Base-by-base conservation (phyloP, 1,140 invertebrate species). In the Drosophila sucinea region DNA sequence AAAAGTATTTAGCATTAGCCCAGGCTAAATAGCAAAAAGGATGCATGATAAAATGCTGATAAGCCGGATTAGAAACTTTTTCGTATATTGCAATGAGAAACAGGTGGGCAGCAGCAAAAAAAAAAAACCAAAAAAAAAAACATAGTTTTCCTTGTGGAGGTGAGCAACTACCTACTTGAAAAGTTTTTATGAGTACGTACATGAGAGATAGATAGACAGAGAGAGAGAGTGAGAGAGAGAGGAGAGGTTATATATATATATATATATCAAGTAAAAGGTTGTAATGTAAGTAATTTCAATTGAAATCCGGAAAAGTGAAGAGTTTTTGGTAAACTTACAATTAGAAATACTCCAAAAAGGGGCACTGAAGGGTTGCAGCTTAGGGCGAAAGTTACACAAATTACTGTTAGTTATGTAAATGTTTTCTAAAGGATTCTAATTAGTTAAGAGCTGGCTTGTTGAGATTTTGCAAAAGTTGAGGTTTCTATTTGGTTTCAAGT, bases 1-100 rank as follows among this genome's bases (percentile, higher is more conserved):
- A 76, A 76, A 76, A 70, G 54, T 67, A 72, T 35, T 66, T 66
- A 38, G 63, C 56, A 74, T 74, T 67, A 74, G 41, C 30, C 23
- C 23, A 17, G 35, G 17, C 17, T 58, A 58, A 10, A 58, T 23
- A 35, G 11, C 3, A 23, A 57, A 41, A 65, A 41, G 33, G 62
- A 60, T 71, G 58, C 58, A n/a, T 38, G 62, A 61, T 75, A 27
- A 3, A 33, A 38, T 32, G 63, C 44, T 51, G 44, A 33, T 75
- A 75, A 75, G 56, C 63, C 57, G 72, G 63, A 75, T 75, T 17
- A 75, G 32, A 33, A 29, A 30, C 32, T 33, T 63, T 63, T 51
- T 51, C 2, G 44, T 51, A 51, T 51, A 51, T 51, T 51, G 44
- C 44, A 51, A 51, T 51, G 44, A 40, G 44, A 40, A 75, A 60